phyloP scores from a whole-genome alignment of 2,888 invertebrate genomes.

The Plagodis pulveraria region DNA sequence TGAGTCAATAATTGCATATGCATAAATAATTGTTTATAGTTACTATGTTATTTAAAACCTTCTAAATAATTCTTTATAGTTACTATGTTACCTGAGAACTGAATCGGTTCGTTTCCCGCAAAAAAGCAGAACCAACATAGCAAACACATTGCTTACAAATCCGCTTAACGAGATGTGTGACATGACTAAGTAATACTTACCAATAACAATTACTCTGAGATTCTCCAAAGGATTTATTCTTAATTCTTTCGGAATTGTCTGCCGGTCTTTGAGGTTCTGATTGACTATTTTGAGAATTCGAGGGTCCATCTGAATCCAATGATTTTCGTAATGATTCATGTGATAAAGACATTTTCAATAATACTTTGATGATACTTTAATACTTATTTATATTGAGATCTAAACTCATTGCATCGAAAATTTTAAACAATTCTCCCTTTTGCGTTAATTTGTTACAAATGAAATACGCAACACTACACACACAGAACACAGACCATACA shows the following conservation, averaged over 20 bases:
- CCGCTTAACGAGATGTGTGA: too few relatives aligned
- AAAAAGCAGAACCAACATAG: too few relatives aligned
- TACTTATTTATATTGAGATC: conserved; percentile 25
- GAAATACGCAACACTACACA: conserved; percentile 1
- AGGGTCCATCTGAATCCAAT: conserved; percentile 50
- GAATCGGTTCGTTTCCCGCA: too few relatives aligned
- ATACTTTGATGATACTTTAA: conserved; percentile 13
- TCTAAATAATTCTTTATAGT: too few relatives aligned
- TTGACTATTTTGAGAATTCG: conserved; percentile 55
- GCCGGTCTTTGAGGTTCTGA: conserved; percentile 71
- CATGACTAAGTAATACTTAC: conserved; percentile 47
- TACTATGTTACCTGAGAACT: too few relatives aligned
- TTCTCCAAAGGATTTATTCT: conserved; percentile 63
- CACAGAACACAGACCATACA: too few relatives aligned
- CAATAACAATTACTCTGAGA: conserved; percentile 75
- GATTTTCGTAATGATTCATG: conserved; percentile 55
- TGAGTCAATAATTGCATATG: too few relatives aligned
- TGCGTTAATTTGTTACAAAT: background rate
- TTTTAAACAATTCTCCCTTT: background rate
- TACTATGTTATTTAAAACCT: too few relatives aligned
- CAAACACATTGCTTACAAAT: too few relatives aligned
- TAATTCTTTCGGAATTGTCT: conserved; percentile 65
- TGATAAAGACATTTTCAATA: conserved; percentile 51
- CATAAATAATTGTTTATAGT: too few relatives aligned
- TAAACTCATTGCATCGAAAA: background rate